A percentile compares a stretch with the other conserved stretches of the same genome.
phyloP scores from a whole-genome alignment of 1,140 invertebrate genomes.

The Galleria mellonella region DNA sequence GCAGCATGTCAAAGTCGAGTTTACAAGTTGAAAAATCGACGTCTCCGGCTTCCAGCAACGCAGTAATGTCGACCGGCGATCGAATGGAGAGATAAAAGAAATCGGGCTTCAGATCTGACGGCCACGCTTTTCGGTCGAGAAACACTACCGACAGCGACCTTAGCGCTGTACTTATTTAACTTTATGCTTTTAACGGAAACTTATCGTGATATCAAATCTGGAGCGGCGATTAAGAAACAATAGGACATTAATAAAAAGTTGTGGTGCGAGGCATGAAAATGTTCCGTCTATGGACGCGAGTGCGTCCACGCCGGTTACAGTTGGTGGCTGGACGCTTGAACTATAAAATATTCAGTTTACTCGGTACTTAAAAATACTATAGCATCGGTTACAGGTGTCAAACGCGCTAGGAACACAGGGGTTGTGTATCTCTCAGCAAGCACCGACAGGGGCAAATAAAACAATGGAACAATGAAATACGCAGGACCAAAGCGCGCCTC shows the following conservation, averaged over 20 bases:
- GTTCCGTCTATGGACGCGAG: slow-evolving; percentile 42
- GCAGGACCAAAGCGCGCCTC: slow-evolving; percentile 25
- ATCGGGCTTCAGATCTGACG: slow-evolving; percentile 47
- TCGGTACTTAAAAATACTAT: slow-evolving; percentile 3
- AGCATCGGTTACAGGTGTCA: slow-evolving; percentile 19
- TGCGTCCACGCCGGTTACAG: neutral
- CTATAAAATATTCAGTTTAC: slow-evolving; percentile 19
- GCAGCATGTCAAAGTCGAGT: slow-evolving; percentile 25
- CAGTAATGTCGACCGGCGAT: slow-evolving; percentile 46
- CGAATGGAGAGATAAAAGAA: slow-evolving; percentile 37
- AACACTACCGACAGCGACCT: slow-evolving; percentile 37
- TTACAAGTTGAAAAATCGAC: slow-evolving; percentile 50
- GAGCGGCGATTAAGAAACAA: slow-evolving; percentile 65
- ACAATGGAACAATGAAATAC: slow-evolving; percentile 46
- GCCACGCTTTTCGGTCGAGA: slow-evolving; percentile 40
- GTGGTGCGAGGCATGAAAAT: slow-evolving; percentile 44
- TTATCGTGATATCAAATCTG: slow-evolving; percentile 63
- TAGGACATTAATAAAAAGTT: slow-evolving; percentile 59
- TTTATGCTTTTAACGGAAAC: slow-evolving; percentile 57
- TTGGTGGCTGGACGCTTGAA: slow-evolving; percentile 1
- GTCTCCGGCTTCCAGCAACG: slow-evolving; percentile 25
- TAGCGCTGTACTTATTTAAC: slow-evolving; percentile 40
- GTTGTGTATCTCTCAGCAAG: slow-evolving; percentile 32
- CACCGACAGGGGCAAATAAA: slow-evolving; percentile 33
- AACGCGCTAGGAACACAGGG: slow-evolving; percentile 10